Percentiles rank a stretch among this genome's conserved stretches.
Conservation (phyloP, 2,797 vertebrate genomes). For the Rhynchonycteris naso region DNA sequence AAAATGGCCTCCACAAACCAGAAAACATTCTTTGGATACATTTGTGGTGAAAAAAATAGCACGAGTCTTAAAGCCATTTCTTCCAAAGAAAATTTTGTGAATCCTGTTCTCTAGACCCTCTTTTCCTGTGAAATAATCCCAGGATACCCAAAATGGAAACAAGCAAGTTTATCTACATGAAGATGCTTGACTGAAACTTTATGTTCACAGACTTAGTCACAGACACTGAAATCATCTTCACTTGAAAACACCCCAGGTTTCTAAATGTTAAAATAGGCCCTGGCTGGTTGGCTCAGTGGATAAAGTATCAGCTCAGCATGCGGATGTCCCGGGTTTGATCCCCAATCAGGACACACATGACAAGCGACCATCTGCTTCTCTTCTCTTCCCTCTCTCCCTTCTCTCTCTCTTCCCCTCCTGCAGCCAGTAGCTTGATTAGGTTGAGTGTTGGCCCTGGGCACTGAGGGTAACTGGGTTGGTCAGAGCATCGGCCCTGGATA, state of each 20-base stretch:
- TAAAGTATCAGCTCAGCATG: too few species aligned
- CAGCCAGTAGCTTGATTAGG: too few species aligned
- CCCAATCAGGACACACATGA: too few species aligned
- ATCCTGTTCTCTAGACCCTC: not conserved
- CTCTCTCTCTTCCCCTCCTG: too few species aligned
- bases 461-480: too few species aligned
- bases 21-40: slow-evolving; percentile 6
- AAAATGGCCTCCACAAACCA: slow-evolving; percentile 42
- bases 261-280: not conserved
- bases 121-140: slow-evolving; percentile 35
- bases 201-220: not conserved
- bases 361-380: too few species aligned
- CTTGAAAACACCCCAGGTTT: slow-evolving; percentile 18
- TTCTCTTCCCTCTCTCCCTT: too few species aligned
- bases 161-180: not conserved
- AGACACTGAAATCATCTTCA: not conserved
- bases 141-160: slow-evolving; percentile 40
- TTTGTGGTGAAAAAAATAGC: not conserved
- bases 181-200: not conserved
- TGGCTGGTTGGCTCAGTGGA: too few species aligned
- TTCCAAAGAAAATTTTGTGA: slow-evolving; percentile 12
- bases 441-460: too few species aligned
- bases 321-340: too few species aligned
- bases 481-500: too few species aligned
- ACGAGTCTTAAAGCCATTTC: slow-evolving; percentile 27